Conservation (phyloP, 2,113 vertebrate species). For the Eclectus roratus region DNA sequence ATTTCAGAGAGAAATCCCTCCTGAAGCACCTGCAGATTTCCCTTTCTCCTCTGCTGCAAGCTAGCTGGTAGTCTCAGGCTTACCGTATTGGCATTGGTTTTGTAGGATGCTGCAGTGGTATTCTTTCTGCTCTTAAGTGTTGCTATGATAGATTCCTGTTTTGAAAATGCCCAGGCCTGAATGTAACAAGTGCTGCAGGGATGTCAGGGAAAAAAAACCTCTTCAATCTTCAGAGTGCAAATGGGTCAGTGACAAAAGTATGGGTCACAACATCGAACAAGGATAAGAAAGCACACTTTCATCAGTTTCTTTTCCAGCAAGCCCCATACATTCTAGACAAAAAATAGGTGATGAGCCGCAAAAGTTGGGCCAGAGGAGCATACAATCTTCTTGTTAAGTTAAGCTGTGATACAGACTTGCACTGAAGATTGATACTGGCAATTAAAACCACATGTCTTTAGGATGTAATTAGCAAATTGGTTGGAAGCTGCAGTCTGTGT, state of each 20-base stretch:
- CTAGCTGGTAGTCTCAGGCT: neutral
- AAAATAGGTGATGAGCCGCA: neutral
- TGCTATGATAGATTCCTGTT: neutral
- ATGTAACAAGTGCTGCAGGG: neutral
- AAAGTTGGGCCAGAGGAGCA: neutral
- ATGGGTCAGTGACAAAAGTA: neutral
- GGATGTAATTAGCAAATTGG: neutral
- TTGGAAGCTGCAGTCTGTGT: neutral
- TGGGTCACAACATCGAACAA: neutral
- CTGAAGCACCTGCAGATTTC: neutral
- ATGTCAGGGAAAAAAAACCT: neutral
- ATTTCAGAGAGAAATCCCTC: neutral
- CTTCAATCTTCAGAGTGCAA: neutral
- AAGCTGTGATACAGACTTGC: fast-evolving
- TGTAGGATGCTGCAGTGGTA: neutral
- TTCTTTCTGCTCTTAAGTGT: neutral
- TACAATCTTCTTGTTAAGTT: neutral
- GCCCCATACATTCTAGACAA: neutral
- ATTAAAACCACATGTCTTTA: neutral
- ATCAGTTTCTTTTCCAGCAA: neutral
- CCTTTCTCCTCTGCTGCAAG: neutral
- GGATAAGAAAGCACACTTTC: neutral
- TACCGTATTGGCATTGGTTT: neutral
- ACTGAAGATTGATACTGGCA: neutral
- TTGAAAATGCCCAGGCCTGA: neutral